Conservation (phyloP, 2,113 vertebrate genomes). For the Campylomormyrus numenius region DNA sequence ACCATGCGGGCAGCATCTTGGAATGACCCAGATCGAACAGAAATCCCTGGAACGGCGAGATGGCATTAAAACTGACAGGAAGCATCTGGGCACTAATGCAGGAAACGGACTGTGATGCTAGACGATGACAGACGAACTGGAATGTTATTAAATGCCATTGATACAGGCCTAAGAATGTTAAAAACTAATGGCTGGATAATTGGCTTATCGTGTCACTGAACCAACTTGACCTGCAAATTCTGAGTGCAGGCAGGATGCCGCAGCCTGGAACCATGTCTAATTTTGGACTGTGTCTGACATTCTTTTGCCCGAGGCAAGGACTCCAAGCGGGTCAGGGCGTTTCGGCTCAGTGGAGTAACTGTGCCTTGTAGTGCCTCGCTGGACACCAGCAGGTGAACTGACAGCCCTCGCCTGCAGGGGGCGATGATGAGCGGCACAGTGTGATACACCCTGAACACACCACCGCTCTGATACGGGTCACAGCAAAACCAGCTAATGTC, state of each 20-base stretch:
- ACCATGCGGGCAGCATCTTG: conserved; percentile 15
- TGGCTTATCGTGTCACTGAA: background rate
- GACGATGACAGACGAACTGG: background rate
- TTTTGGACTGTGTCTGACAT: background rate
- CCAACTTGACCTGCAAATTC: background rate
- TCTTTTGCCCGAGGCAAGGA: background rate
- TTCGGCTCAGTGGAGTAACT: background rate
- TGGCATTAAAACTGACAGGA: background rate
- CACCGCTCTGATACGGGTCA: background rate
- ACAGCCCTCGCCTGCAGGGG: background rate
- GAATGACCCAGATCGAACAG: conserved; percentile 8
- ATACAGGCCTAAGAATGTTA: background rate
- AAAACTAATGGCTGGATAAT: background rate
- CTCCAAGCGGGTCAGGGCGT: background rate
- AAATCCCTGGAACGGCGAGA: background rate
- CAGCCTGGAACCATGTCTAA: background rate
- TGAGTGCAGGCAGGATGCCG: background rate
- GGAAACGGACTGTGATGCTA: background rate
- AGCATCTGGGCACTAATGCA: background rate
- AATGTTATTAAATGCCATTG: background rate
- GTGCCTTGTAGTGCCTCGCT: background rate
- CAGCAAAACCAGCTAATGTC: background rate
- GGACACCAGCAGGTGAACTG: background rate
- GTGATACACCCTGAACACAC: background rate
- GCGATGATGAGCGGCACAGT: background rate